Evolutionary conservation across 1,140 invertebrate species (phyloP).

Genomic region (Diabrotica virgifera): DNA sequence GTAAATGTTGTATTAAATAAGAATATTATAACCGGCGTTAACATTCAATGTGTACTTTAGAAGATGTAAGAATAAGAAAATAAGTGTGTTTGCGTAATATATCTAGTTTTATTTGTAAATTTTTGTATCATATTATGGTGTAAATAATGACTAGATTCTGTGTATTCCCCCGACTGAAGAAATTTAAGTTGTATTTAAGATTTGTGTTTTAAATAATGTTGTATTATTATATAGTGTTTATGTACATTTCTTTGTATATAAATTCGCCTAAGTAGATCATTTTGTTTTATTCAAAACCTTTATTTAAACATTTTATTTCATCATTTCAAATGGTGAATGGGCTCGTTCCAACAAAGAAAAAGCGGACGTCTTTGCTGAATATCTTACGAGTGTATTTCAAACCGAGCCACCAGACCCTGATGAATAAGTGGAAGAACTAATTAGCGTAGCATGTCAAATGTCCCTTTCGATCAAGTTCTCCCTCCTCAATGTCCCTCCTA

Average conservation of each 20-base stretch:
- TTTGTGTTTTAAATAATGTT: background rate
- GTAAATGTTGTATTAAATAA: no score
- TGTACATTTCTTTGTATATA: conserved; percentile 1
- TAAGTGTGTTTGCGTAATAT: conserved; percentile 2
- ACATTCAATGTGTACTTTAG: background rate
- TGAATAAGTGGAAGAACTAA: no score
- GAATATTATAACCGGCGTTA: background rate
- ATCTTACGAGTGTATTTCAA: no score
- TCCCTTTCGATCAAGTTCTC: no score
- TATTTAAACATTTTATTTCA: no score
- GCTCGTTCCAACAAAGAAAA: no score
- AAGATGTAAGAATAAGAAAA: background rate
- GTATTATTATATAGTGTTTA: conserved; percentile 1
- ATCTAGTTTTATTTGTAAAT: conserved; percentile 1
- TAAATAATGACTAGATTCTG: background rate
- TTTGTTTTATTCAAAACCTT: background rate
- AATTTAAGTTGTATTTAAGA: background rate
- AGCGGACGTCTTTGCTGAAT: no score
- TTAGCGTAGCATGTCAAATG: no score
- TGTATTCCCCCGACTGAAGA: conserved; percentile 1
- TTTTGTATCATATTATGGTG: background rate
- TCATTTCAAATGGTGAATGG: no score
- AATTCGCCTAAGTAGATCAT: background rate
- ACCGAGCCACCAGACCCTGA: no score
- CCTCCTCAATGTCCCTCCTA: no score